Evolutionary conservation across 1,140 invertebrate species (phyloP).

Genomic region (Meloidogyne exigua): DNA sequence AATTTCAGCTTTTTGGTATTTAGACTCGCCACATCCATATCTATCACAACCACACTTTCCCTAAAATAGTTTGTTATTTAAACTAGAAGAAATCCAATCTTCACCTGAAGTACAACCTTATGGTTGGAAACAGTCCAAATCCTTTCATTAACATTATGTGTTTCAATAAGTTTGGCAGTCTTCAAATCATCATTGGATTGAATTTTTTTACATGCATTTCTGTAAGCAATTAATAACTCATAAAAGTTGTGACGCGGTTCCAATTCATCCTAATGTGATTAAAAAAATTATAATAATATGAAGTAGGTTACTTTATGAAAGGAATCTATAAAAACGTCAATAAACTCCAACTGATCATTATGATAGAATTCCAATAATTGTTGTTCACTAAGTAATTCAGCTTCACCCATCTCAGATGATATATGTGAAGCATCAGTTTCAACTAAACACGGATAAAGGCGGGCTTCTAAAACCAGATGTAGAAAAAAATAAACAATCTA

Average conservation of each 20-base stretch:
- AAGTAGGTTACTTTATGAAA: conserved; percentile 34
- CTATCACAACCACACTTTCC: conserved; percentile 45
- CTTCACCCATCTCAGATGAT: conserved; percentile 14
- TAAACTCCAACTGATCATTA: conserved; percentile 45
- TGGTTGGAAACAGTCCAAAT: conserved; percentile 46
- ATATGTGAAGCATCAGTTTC: neutral
- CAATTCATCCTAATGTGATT: conserved; percentile 45
- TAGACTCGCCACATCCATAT: conserved; percentile 32
- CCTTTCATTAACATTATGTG: conserved; percentile 37
- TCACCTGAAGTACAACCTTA: conserved; percentile 31
- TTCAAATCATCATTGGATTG: conserved; percentile 37
- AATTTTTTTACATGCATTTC: conserved; percentile 36
- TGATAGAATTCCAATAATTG: conserved; percentile 46
- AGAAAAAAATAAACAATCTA: neutral
- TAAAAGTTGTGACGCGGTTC: conserved; percentile 37
- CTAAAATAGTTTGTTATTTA: conserved; percentile 27
- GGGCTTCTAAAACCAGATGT: neutral
- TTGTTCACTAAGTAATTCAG: conserved; percentile 37
- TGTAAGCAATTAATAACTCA: conserved; percentile 37
- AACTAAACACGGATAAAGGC: neutral
- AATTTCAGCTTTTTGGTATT: conserved; percentile 41
- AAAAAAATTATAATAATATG: too few relatives aligned
- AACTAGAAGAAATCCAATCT: conserved; percentile 6
- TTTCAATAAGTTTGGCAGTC: neutral
- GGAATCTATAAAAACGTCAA: conserved; percentile 50